These are phyloP conservation scores for Megamerina dolium DNA, from an alignment of 2,888 invertebrate genomes.

Conservation along the genomic window DNA sequence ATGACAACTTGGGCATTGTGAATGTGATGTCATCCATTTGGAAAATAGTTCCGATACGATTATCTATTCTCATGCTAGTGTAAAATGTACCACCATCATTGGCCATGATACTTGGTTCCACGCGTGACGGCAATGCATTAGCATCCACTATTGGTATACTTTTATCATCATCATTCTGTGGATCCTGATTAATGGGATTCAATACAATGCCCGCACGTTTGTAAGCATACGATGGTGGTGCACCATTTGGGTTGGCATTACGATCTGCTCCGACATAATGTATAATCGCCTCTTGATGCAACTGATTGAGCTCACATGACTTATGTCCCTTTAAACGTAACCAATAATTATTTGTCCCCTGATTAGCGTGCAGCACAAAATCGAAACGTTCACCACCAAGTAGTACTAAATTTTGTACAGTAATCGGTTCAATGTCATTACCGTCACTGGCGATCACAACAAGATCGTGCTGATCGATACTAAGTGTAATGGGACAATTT, in stretches of 20 bases:
- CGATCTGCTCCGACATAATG: slow-evolving; percentile 35
- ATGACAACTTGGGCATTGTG: slow-evolving; percentile 33
- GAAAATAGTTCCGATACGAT: slow-evolving; percentile 31
- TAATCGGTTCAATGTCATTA: slow-evolving; percentile 39
- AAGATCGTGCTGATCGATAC: slow-evolving; percentile 37
- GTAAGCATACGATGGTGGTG: slow-evolving; percentile 33
- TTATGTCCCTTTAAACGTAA: slow-evolving; percentile 39
- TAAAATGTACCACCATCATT: slow-evolving; percentile 32
- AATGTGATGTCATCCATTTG: slow-evolving; percentile 43
- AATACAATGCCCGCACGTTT: slow-evolving; percentile 30
- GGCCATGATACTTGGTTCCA: slow-evolving; percentile 23
- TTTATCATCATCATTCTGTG: slow-evolving; percentile 9
- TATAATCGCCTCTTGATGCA: slow-evolving; percentile 40
- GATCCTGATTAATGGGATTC: slow-evolving; percentile 33
- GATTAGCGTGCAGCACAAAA: slow-evolving; percentile 39
- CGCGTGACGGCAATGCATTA: slow-evolving; percentile 22
- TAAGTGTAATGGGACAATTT: slow-evolving; percentile 38
- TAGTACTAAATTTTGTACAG: slow-evolving; percentile 35
- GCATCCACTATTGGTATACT: slow-evolving; percentile 26
- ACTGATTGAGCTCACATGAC: slow-evolving; percentile 31
- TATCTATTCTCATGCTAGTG: slow-evolving; percentile 34
- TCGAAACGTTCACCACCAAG: slow-evolving; percentile 41
- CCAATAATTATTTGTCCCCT: slow-evolving; percentile 38
- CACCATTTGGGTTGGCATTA: slow-evolving; percentile 23
- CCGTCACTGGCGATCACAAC: slow-evolving; percentile 39